Conservation (phyloP, 2,113 vertebrate species). For the Crotalus helleri region DNA sequence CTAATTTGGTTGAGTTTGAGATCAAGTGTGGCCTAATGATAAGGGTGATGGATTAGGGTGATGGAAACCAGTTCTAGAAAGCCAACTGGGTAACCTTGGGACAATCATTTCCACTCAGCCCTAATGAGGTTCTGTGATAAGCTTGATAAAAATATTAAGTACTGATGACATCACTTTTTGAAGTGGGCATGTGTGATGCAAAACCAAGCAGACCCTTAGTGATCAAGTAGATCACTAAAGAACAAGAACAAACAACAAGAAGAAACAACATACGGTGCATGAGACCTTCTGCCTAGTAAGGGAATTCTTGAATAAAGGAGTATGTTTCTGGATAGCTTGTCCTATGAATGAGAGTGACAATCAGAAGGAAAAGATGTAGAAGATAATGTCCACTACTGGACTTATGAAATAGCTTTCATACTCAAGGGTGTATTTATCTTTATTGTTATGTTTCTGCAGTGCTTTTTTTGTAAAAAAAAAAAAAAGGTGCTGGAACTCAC, state of each 20-base stretch:
- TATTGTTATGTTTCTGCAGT: not conserved
- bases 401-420: not conserved
- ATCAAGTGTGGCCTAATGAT: not conserved
- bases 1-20: not conserved
- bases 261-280: not conserved
- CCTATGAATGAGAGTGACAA: not conserved
- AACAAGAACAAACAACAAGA: not conserved
- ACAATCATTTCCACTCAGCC: not conserved
- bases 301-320: not conserved
- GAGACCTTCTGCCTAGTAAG: not conserved
- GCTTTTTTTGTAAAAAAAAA: too few species aligned
- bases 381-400: not conserved
- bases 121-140: not conserved
- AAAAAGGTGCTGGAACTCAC: too few species aligned
- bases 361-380: not conserved
- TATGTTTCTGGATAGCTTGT: not conserved
- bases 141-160: not conserved
- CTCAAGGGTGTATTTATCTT: not conserved
- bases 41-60: not conserved
- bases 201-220: not conserved
- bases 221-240: not conserved
- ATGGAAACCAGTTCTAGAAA: not conserved
- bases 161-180: not conserved
- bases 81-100: not conserved
- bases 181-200: not conserved